Evolutionary conservation across 2,113 vertebrate species (phyloP).

Genomic region (Hydropotes inermis): DNA sequence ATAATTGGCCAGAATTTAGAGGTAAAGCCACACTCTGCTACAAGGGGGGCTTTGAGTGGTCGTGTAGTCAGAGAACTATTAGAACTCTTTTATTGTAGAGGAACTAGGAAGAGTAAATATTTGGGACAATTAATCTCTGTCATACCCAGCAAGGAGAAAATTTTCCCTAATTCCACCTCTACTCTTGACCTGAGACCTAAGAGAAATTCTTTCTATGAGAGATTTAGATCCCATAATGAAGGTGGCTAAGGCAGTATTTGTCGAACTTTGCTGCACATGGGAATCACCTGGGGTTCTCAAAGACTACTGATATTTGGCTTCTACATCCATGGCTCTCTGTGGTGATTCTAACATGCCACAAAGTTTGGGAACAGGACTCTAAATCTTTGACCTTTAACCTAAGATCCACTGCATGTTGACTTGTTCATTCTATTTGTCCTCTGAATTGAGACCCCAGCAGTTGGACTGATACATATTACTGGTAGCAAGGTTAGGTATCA

Average conservation of each 20-base stretch:
- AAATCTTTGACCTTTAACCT: background rate
- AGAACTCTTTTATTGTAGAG: background rate
- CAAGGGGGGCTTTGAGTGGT: background rate
- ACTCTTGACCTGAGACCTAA: background rate
- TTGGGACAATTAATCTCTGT: background rate
- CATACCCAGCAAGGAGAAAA: background rate
- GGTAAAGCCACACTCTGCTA: background rate
- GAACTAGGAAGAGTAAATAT: background rate
- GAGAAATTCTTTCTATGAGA: background rate
- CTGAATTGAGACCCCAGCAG: background rate
- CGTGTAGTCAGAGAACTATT: background rate
- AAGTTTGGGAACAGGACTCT: background rate
- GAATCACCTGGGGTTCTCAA: background rate
- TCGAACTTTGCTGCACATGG: background rate
- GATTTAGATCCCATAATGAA: conserved; percentile 13
- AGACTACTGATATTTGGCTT: background rate
- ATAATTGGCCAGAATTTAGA: background rate
- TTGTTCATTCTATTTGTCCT: background rate
- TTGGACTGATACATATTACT: background rate
- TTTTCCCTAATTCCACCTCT: background rate
- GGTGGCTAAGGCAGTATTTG: background rate
- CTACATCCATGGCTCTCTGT: background rate
- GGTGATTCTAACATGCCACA: background rate
- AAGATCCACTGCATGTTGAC: background rate
- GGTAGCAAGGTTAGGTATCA: background rate